Conservation (phyloP, 2,113 vertebrate genomes). For the Entelurus aequoreus region DNA sequence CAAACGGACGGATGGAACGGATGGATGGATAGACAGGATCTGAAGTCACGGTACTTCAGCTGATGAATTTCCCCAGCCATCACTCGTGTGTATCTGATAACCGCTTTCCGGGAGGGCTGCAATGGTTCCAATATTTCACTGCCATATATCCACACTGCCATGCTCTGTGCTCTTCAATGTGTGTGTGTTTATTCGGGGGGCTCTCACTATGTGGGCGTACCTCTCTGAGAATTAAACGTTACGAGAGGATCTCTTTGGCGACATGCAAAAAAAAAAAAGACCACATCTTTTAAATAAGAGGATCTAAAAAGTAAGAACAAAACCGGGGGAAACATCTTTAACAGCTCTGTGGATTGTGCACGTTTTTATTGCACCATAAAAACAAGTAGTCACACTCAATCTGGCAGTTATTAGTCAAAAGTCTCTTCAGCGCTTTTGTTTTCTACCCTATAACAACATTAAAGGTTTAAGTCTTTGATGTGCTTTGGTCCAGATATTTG, state of each 20-base stretch:
- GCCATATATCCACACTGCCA: constrained; percentile 24
- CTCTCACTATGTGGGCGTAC: background rate
- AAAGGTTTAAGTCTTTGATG: constrained; percentile 27
- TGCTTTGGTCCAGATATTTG: constrained; percentile 15
- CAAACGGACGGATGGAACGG: no score
- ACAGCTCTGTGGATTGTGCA: constrained; percentile 17
- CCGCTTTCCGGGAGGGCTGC: constrained; percentile 61
- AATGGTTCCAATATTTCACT: constrained; percentile 61
- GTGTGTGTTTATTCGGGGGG: constrained; percentile 3
- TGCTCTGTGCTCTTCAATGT: constrained; percentile 19
- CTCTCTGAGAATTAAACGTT: background rate
- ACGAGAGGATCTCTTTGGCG: background rate
- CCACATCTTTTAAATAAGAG: constrained; percentile 19
- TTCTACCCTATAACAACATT: constrained; percentile 14
- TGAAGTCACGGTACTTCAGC: constrained; percentile 54
- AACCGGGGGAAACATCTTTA: constrained; percentile 15
- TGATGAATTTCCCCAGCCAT: constrained; percentile 68
- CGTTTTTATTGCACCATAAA: constrained; percentile 17
- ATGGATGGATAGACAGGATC: background rate
- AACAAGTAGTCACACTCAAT: background rate
- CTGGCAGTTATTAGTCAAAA: constrained; percentile 25
- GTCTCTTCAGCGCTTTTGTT: constrained; percentile 19
- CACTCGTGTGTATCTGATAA: constrained; percentile 67
- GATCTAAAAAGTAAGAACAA: constrained; percentile 19
- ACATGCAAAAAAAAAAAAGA: background rate